These are phyloP conservation scores for Parauchenoglanis punctatus DNA, from an alignment of 2,797 vertebrate species.

Conservation along the genomic window DNA sequence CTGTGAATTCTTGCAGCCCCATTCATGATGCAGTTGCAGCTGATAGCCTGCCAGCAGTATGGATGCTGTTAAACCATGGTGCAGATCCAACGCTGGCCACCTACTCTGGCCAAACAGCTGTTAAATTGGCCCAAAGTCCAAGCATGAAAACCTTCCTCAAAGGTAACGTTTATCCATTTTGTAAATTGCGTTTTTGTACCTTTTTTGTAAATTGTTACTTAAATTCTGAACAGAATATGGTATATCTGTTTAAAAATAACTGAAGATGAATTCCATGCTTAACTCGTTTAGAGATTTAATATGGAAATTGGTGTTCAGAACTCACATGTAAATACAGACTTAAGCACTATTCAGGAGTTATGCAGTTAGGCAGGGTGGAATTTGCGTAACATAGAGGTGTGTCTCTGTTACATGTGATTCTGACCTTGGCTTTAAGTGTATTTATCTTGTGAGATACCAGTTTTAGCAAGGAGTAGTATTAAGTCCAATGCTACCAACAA, in stretches of 20 bases:
- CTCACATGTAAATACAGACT: background rate
- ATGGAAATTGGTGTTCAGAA: background rate
- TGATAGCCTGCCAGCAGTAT: slow-evolving; percentile 93
- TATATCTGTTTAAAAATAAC: background rate
- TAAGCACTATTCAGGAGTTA: background rate
- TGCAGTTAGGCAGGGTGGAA: too few species aligned
- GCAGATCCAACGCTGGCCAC: slow-evolving; percentile 96
- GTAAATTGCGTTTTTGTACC: background rate
- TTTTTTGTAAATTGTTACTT: background rate
- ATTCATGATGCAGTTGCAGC: slow-evolving; percentile 96
- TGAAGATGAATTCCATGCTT: background rate
- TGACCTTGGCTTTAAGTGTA: too few species aligned
- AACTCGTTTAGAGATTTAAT: background rate
- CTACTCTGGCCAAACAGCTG: slow-evolving; percentile 94
- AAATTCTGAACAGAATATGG: background rate
- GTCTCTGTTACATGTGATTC: too few species aligned
- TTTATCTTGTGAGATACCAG: background rate
- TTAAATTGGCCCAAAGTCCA: slow-evolving; percentile 91
- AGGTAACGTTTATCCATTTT: slow-evolving; percentile 69
- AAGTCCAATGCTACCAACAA: background rate
- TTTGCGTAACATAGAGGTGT: too few species aligned
- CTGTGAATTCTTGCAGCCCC: slow-evolving; percentile 75
- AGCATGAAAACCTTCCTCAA: slow-evolving; percentile 92
- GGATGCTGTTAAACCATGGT: slow-evolving; percentile 94
- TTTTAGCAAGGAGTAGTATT: background rate